Percentiles rank a stretch among this genome's conserved stretches.
These are phyloP conservation scores for Steinernema hermaphroditum DNA, from an alignment of 2,888 invertebrate genomes.

Conservation along the genomic window DNA sequence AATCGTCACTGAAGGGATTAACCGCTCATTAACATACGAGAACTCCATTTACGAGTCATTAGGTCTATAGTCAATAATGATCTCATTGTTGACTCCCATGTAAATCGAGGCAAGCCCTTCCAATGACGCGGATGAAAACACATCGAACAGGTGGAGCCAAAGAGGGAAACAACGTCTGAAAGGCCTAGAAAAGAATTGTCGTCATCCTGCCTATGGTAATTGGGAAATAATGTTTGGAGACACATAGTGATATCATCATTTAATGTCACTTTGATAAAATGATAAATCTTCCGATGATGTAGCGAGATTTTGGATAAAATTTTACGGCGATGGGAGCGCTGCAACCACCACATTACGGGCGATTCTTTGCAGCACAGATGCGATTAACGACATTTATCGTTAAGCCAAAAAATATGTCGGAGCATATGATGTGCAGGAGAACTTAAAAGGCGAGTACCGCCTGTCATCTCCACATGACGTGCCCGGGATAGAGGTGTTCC, in stretches of 20 bases:
- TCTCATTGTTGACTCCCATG: background rate
- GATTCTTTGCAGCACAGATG: slow-evolving; percentile 5
- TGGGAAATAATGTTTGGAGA: background rate
- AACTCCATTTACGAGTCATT: background rate
- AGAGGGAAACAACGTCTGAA: background rate
- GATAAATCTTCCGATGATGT: too few relatives aligned
- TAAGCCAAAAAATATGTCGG: background rate
- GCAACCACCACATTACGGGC: slow-evolving; percentile 5
- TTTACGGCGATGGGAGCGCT: background rate
- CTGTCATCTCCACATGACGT: background rate
- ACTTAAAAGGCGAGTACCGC: too few relatives aligned
- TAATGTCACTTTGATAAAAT: too few relatives aligned
- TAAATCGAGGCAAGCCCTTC: slow-evolving; percentile 10
- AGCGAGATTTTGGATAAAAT: too few relatives aligned
- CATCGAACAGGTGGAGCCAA: background rate
- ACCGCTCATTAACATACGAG: background rate
- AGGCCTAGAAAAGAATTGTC: background rate
- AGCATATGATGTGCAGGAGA: background rate
- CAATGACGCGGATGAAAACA: background rate
- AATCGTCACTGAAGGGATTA: background rate
- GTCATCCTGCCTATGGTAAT: background rate
- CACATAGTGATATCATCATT: background rate
- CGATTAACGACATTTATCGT: background rate
- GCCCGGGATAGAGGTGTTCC: background rate
- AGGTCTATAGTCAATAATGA: too few relatives aligned